Conservation (phyloP, 2,888 invertebrate genomes). For the Nomada goodeniana region DNA sequence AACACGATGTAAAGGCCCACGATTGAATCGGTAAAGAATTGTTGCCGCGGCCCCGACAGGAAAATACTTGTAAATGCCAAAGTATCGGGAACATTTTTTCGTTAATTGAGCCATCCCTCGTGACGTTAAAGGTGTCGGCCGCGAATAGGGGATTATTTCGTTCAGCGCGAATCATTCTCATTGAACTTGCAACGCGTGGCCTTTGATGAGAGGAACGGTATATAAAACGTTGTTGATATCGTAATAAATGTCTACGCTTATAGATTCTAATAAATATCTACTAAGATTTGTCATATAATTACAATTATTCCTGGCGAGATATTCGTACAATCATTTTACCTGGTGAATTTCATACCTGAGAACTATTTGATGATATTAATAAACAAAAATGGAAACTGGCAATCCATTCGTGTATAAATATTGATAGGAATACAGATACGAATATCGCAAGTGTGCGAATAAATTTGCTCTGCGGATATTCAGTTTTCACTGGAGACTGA, state of each 20-base stretch:
- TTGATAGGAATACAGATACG: too few species aligned
- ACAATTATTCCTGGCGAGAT: too few species aligned
- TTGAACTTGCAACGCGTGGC: background rate
- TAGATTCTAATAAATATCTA: too few species aligned
- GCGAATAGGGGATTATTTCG: background rate
- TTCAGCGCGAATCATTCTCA: fast-evolving
- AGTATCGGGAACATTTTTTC: background rate
- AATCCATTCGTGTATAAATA: too few species aligned
- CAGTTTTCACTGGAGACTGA: too few species aligned
- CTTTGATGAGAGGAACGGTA: background rate
- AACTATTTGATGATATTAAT: too few species aligned
- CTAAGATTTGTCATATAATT: too few species aligned
- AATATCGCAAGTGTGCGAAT: too few species aligned
- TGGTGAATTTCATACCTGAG: too few species aligned
- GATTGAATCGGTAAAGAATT: constrained; percentile 3
- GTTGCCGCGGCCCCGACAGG: background rate
- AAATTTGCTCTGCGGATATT: too few species aligned
- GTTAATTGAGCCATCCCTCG: background rate
- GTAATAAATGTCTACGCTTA: background rate
- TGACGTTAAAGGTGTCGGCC: background rate
- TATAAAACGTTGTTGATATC: background rate
- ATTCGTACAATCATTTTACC: too few species aligned
- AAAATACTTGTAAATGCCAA: constrained; percentile 10
- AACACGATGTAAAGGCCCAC: background rate
- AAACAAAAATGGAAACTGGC: too few species aligned